A percentile compares a stretch with the other conserved stretches of the same genome.
Evolutionary conservation across 2,113 vertebrate species (phyloP).

Genomic region (Scomber colias): DNA sequence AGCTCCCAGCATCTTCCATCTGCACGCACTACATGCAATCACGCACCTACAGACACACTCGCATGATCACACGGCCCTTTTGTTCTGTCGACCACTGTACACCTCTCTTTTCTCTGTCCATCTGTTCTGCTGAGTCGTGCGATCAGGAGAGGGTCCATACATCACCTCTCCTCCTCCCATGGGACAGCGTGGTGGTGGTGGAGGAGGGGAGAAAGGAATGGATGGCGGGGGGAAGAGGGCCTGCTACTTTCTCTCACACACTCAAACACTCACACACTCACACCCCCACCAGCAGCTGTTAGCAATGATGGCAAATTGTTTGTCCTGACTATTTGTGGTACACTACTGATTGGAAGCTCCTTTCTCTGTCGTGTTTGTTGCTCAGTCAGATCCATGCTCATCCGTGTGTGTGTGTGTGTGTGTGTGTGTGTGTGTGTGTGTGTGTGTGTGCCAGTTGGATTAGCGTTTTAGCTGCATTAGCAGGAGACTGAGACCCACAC

Average conservation of each 20-base stretch:
- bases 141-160: constrained; percentile 75
- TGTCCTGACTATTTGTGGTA: constrained; percentile 70
- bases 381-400: constrained; percentile 17
- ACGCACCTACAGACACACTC: constrained; percentile 16
- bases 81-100: constrained; percentile 45
- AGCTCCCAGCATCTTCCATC: constrained; percentile 18
- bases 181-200: constrained; percentile 64
- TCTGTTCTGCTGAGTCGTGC: constrained; percentile 79
- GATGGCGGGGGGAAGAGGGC: neutral
- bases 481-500: constrained; percentile 48
- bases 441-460: constrained; percentile 17
- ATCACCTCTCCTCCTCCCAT: constrained; percentile 77
- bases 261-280: constrained; percentile 16
- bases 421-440: constrained; percentile 1
- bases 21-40: neutral
- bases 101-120: constrained; percentile 57
- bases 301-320: constrained; percentile 73
- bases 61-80: constrained; percentile 27
- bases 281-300: constrained; percentile 64
- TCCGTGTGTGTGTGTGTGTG: neutral
- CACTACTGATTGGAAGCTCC: constrained; percentile 51
- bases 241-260: constrained; percentile 15
- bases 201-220: constrained; percentile 59
- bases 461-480: constrained; percentile 57
- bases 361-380: constrained; percentile 31